Evolutionary conservation across 2,888 invertebrate genomes (phyloP).

Genomic region (Acleris emargana): DNA sequence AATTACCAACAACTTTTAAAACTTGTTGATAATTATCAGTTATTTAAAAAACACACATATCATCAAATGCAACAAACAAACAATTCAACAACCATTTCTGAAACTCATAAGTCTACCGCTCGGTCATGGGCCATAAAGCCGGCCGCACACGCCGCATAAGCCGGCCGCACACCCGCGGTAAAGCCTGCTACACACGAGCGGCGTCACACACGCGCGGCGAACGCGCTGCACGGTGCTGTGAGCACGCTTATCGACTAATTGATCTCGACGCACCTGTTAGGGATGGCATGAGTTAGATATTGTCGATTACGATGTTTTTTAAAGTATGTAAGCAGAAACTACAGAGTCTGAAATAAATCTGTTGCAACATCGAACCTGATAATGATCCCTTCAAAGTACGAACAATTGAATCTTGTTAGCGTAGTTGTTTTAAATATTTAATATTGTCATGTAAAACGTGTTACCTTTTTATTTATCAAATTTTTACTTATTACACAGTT

Average conservation of each 20-base stretch:
- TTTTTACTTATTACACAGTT: too few relatives aligned
- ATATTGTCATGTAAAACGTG: too few relatives aligned
- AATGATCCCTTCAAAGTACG: too few relatives aligned
- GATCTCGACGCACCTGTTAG: conserved; percentile 62
- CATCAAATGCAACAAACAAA: neutral
- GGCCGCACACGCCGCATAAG: conserved; percentile 18
- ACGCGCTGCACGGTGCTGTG: conserved; percentile 1
- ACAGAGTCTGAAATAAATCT: too few relatives aligned
- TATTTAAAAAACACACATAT: too few relatives aligned
- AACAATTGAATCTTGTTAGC: too few relatives aligned
- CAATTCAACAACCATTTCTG: conserved; percentile 16
- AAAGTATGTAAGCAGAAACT: neutral
- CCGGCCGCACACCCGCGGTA: conserved; percentile 16
- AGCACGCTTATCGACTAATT: conserved; percentile 68
- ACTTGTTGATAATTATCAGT: too few relatives aligned
- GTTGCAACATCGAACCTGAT: too few relatives aligned
- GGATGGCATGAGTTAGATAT: neutral
- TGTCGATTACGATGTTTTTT: neutral
- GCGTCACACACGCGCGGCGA: conserved; percentile 13
- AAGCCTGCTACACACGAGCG: conserved; percentile 9
- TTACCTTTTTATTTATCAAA: too few relatives aligned
- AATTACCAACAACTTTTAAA: too few relatives aligned
- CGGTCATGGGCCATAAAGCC: conserved; percentile 7
- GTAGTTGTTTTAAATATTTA: too few relatives aligned
- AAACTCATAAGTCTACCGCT: conserved; percentile 9